Percentiles rank a stretch among this genome's conserved stretches.
phyloP scores from a whole-genome alignment of 53 echinoderm and acorn worm genomes.

The Antedon mediterranea region DNA sequence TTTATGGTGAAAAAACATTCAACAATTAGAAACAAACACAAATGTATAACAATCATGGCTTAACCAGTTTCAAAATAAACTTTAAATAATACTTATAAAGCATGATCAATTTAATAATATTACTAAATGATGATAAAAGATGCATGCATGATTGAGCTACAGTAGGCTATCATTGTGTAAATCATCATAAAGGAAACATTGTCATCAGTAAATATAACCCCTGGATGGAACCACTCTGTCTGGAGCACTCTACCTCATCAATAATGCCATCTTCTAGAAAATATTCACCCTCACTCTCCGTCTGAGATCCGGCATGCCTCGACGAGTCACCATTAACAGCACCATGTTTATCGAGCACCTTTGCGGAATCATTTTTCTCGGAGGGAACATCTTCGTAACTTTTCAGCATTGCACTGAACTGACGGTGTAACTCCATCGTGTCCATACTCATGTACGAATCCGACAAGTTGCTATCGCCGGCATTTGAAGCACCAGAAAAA shows the following conservation, averaged over 20 bases:
- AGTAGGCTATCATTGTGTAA: background rate
- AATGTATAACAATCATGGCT: too few species aligned
- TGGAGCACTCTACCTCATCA: background rate
- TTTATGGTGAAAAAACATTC: too few species aligned
- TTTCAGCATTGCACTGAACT: conserved; percentile 76
- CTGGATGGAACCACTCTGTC: background rate
- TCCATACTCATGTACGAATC: conserved; percentile 48
- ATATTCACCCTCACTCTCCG: background rate
- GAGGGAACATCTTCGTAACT: conserved; percentile 43
- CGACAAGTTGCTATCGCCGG: conserved; percentile 38
- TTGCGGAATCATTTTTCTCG: background rate
- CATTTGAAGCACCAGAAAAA: conserved; percentile 44
- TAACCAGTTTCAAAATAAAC: too few species aligned
- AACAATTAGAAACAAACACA: too few species aligned
- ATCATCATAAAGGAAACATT: background rate
- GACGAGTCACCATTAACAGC: background rate
- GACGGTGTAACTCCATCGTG: conserved; percentile 75
- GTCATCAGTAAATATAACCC: background rate
- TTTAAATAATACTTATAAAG: too few species aligned
- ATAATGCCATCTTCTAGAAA: background rate
- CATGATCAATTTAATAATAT: too few species aligned
- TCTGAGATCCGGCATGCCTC: background rate
- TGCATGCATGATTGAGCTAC: background rate
- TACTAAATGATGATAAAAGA: too few species aligned
- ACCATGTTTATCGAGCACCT: background rate